Conservation (phyloP, 2,888 invertebrate species). For the Oscheius sp. region DNA sequence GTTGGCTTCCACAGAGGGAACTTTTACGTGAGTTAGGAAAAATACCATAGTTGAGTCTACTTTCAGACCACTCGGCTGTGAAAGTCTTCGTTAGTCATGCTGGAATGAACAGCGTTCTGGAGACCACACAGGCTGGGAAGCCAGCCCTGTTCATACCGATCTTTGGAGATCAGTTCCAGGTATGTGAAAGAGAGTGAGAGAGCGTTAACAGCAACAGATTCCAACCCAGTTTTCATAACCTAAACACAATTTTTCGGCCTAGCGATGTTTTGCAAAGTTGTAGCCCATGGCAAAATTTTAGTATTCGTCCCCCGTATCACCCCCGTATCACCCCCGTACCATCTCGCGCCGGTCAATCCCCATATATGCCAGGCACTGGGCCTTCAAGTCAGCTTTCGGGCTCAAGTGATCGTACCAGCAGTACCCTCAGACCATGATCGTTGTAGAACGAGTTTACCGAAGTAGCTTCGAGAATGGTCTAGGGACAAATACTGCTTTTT, state of each 20-base stretch:
- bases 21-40: slow-evolving; percentile 25
- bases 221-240: background rate
- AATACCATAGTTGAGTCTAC: background rate
- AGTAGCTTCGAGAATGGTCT: no score
- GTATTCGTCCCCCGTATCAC: no score
- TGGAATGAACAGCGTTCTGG: slow-evolving; percentile 39
- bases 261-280: no score
- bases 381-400: no score
- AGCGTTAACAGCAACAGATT: background rate
- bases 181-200: background rate
- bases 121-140: slow-evolving; percentile 32
- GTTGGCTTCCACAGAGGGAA: slow-evolving; percentile 38
- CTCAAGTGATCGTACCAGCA: no score
- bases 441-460: no score
- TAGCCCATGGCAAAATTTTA: no score
- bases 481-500: no score
- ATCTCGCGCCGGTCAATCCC: no score
- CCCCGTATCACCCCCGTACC: no score
- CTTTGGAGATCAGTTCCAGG: slow-evolving; percentile 40
- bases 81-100: slow-evolving; percentile 37
- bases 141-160: slow-evolving; percentile 32
- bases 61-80: slow-evolving; percentile 26
- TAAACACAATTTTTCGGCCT: background rate
- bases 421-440: no score
- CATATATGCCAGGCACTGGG: no score